phyloP scores from a whole-genome alignment of 2,797 vertebrate species.

The Nasua narica region DNA sequence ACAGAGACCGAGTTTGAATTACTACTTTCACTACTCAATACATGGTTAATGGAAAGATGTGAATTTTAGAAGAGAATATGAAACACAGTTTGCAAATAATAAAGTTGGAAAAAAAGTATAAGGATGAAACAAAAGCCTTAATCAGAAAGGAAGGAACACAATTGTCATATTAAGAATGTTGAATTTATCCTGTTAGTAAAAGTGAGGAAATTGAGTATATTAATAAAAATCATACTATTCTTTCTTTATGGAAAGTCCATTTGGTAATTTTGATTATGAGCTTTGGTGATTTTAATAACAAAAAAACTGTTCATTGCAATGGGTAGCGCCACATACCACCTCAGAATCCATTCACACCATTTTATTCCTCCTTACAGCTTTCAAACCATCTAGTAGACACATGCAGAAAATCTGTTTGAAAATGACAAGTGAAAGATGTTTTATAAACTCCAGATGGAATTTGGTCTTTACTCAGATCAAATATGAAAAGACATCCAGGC shows the following conservation, averaged over 20 bases:
- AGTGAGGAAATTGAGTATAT: not conserved
- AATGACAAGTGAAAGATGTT: slow-evolving; percentile 70
- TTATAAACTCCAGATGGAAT: slow-evolving; percentile 73
- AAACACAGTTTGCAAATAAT: not conserved
- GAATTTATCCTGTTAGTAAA: not conserved
- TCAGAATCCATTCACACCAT: slow-evolving; percentile 39
- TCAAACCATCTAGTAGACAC: slow-evolving; percentile 60
- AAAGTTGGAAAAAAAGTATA: not conserved
- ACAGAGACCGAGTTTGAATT: not conserved
- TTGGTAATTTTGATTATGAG: slow-evolving; percentile 5
- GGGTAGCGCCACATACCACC: not conserved
- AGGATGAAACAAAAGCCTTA: not conserved
- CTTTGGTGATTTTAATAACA: slow-evolving; percentile 1
- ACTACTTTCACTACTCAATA: not conserved
- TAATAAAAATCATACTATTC: not conserved
- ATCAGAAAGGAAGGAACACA: not conserved
- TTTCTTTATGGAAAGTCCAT: not conserved
- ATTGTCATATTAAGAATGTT: not conserved
- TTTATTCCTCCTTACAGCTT: slow-evolving; percentile 52
- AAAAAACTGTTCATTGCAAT: not conserved
- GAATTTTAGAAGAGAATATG: not conserved
- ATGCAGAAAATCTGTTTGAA: slow-evolving; percentile 61
- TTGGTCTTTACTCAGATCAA: slow-evolving; percentile 63
- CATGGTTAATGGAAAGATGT: not conserved
- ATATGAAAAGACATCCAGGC: slow-evolving; percentile 55